phyloP scores from a whole-genome alignment of 1,140 invertebrate species.

The Paralvinella palmiformis region DNA sequence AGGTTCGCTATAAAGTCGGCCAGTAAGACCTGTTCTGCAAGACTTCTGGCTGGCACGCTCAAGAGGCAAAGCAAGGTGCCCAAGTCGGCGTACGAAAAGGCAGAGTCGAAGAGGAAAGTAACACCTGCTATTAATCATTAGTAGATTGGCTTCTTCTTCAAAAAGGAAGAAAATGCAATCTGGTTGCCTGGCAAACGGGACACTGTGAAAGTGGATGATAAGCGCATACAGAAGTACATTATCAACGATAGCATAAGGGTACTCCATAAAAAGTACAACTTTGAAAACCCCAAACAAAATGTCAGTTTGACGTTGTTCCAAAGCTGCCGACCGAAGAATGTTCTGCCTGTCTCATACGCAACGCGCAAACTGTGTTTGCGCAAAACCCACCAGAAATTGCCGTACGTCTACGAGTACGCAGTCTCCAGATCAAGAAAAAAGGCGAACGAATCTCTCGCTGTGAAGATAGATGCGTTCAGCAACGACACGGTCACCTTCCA shows the following conservation, averaged over 20 bases:
- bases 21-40: not conserved
- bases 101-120: not conserved
- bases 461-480: not conserved
- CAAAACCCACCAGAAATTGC: not conserved
- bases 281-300: constrained; percentile 4
- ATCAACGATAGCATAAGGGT: not conserved
- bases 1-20: not conserved
- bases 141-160: not conserved
- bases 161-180: not conserved
- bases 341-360: not conserved
- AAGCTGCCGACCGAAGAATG: not conserved
- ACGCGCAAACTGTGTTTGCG: not conserved
- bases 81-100: not conserved
- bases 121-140: not conserved
- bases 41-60: constrained; percentile 3
- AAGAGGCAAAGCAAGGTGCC: not conserved
- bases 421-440: not conserved
- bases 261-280: not conserved
- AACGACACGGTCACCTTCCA: not conserved
- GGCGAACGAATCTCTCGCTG: not conserved
- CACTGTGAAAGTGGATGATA: not conserved
- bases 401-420: not conserved
- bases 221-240: constrained; percentile 5
- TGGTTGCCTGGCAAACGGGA: not conserved
- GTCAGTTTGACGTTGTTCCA: not conserved